Evolutionary conservation across 1,140 invertebrate species (phyloP), one percentile per base, ranked within the genome.

Genomic region (Trichogramma pretiosum): DNA sequence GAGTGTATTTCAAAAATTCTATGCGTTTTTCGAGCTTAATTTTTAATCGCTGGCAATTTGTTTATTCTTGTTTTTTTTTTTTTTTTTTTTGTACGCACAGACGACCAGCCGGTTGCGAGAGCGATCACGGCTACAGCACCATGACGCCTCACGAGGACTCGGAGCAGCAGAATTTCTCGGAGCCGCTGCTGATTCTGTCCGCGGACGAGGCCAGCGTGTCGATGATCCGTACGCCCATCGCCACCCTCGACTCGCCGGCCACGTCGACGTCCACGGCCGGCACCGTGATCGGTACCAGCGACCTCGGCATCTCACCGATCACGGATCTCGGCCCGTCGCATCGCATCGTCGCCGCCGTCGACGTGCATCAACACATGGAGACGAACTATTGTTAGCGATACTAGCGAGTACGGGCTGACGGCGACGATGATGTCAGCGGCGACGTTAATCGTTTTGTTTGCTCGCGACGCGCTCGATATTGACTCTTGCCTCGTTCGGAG

Each of bases 101-200:
- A 24, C 74, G 89, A 34, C 83, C 86, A 17, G 81, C 84, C 14
- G 81, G 84, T 8, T 86, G 85, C 5, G 89, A 92, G 55, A 92
- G 88, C 23, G 92, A 95, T 71, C 89, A 93, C 64, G 92, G 92
- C 3, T 95, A 95, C 64, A 93, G 89, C 14, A 94, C 91, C 0
- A 94, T 94, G 90, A 93, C 89, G 0, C 89, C 87, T 1, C 86
- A 92, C 56, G 88, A 91, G 54, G 90, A 94, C 61, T 81, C 80
- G 3, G 88, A 91, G 59, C 83, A 85, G 53, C 78, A 84, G 36
- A 83, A 83, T 8, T 84, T 87, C 52, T 82, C 82, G 10, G 76
- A 81, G 55, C 76, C 77, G 1, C 48, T 78, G 7, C 56, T 79
- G 5, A 47, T 70, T 9, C 51, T 73, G 57, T 54, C 70, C 54